Base-by-base conservation (phyloP, 2,113 vertebrate species). In the Entomyzon cyanotis region DNA sequence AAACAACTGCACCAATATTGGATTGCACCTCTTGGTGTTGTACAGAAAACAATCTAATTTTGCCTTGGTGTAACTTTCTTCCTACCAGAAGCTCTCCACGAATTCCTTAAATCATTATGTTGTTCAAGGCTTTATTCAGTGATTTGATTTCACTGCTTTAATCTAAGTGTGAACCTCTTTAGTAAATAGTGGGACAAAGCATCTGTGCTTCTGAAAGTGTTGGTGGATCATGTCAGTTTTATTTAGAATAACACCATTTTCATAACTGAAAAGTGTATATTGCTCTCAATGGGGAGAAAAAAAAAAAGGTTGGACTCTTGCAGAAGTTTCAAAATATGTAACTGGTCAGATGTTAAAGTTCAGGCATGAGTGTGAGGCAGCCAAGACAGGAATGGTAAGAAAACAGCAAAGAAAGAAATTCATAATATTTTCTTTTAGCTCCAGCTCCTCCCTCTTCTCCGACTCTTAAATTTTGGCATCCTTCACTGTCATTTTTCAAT, bases 131-230 rank as follows among this genome's bases (percentile, higher is more conserved):
- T 84, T 96, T 95, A 96, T 96, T 95, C 97, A 95, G 91, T 85
- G 92, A 76, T 93, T 96, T 96, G 83, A 90, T 95, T 96, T 94
- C 95, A 95, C 90, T 97, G 97, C 89, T 97, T 97, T 67, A 95
- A 90, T 95, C 93, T 88, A 95, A 96, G 95, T 95, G 93, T 95
- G 95, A 97, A 96, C 76, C 91, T 96, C 87, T 90, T 97, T 96
- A 95, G 96, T 96, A 97, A 97, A 96, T 93, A 97, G 95, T 93
- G 90, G 96, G 94, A 94, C 93, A 97, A 97, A 96, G 95, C 95
- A 97, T 96, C 97, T 97, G 96, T 90, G 95, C 94, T 95, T 97
- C 95, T 39, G 31, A 95, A 95, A 96, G 95, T 97, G 96, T 96
- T 96, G 96, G 93, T 92, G 92, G 93, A 95, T 93, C 81, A 11